Evolutionary conservation across 92 coral and sea anemone species (phyloP).

Genomic region (Porites evermanni): DNA sequence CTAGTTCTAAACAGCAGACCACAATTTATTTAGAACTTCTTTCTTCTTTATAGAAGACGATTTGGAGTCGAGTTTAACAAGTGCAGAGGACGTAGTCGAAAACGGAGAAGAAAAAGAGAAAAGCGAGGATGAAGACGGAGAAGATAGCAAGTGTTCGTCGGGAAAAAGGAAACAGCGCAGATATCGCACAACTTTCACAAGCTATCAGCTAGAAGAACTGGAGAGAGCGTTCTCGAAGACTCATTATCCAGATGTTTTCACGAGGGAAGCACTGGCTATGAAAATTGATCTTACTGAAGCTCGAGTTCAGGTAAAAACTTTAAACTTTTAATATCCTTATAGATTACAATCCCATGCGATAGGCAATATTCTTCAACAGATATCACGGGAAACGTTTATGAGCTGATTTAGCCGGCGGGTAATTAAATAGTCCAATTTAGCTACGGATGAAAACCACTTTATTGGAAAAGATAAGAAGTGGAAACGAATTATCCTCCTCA

Average conservation of each 20-base stretch:
- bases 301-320: slow-evolving; percentile 90
- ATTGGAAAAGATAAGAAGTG: slow-evolving; percentile 75
- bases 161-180: slow-evolving; percentile 94
- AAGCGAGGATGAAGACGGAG: slow-evolving; percentile 67
- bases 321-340: neutral
- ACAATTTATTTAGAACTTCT: slow-evolving; percentile 12
- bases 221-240: slow-evolving; percentile 98
- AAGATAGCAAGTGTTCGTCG: slow-evolving; percentile 71
- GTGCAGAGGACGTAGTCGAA: slow-evolving; percentile 2
- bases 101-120: slow-evolving; percentile 55
- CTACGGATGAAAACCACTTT: slow-evolving; percentile 58
- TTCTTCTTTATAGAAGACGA: slow-evolving; percentile 51
- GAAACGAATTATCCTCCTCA: slow-evolving; percentile 41
- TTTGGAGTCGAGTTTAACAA: slow-evolving; percentile 17
- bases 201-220: slow-evolving; percentile 95
- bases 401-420: slow-evolving; percentile 62
- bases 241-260: slow-evolving; percentile 98
- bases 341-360: neutral
- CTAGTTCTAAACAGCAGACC: slow-evolving; percentile 51
- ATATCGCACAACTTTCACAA: slow-evolving; percentile 97
- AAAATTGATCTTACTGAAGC: slow-evolving; percentile 99
- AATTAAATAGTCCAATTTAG: slow-evolving; percentile 87
- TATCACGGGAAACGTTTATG: slow-evolving; percentile 46
- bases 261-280: slow-evolving; percentile 95
- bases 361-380: slow-evolving; percentile 34